A percentile compares a stretch with the other conserved stretches of the same genome.
phyloP scores from a whole-genome alignment of 2,797 vertebrate species.

The Anas flavirostris region DNA sequence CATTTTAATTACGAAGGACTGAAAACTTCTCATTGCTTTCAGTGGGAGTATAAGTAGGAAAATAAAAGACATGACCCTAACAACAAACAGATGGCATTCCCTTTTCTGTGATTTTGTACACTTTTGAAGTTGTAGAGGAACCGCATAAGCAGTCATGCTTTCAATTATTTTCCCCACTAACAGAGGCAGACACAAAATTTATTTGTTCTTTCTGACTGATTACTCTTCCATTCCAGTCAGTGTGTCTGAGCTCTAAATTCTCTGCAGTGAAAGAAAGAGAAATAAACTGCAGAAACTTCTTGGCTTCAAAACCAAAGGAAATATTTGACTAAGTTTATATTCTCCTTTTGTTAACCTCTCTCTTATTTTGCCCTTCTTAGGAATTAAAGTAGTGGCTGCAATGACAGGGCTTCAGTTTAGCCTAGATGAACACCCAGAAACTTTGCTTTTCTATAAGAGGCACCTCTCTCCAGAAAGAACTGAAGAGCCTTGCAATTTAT shows the following conservation, averaged over 20 bases:
- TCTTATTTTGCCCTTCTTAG: conserved; percentile 17
- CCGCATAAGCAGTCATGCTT: conserved; percentile 76
- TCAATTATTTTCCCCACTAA: conserved; percentile 78
- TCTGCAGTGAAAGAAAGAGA: conserved; percentile 60
- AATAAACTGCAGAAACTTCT: conserved; percentile 65
- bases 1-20: conserved; percentile 69
- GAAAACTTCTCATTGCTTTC: conserved; percentile 66
- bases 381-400: conserved; percentile 1
- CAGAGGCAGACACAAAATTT: conserved; percentile 76
- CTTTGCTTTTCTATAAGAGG: not conserved
- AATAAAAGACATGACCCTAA: conserved; percentile 78
- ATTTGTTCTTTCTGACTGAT: conserved; percentile 76
- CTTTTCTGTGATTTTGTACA: conserved; percentile 71
- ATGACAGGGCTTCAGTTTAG: conserved; percentile 45
- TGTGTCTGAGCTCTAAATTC: conserved; percentile 62
- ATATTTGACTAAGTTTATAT: conserved; percentile 61
- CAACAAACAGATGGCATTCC: conserved; percentile 80
- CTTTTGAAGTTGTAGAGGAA: conserved; percentile 79
- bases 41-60: conserved; percentile 71
- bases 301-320: conserved; percentile 56
- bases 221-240: conserved; percentile 69
- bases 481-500: not conserved
- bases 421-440: not conserved
- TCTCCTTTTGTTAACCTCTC: conserved; percentile 43
- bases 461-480: not conserved